These are phyloP conservation scores for Microplitis deprimator DNA, from an alignment of 2,888 invertebrate species.

Conservation along the genomic window DNA sequence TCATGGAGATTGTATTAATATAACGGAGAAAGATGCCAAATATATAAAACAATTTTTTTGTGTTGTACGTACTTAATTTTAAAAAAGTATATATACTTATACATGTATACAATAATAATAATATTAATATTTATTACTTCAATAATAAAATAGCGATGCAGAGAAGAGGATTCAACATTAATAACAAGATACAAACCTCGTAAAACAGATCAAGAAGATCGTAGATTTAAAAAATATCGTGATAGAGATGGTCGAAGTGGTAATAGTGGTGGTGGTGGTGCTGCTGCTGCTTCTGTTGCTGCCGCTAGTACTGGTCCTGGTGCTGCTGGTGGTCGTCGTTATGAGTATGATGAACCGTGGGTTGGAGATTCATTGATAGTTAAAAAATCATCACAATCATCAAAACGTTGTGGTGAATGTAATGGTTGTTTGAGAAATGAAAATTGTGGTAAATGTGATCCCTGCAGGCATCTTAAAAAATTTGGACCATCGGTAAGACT, in stretches of 20 bases:
- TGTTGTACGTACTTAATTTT: conserved; percentile 70
- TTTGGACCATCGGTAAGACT: conserved; percentile 73
- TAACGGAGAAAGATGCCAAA: conserved; percentile 93
- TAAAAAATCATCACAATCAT: conserved; percentile 64
- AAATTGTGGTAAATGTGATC: conserved; percentile 82
- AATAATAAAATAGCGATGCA: conserved; percentile 75
- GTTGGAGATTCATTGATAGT: conserved; percentile 54
- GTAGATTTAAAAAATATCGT: conserved; percentile 63
- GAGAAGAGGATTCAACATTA: conserved; percentile 86
- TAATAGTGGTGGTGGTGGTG: conserved; percentile 34
- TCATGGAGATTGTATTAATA: conserved; percentile 97
- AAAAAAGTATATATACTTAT: neutral
- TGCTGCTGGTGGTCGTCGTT: conserved; percentile 54
- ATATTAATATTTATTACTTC: neutral
- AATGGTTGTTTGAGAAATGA: conserved; percentile 80
- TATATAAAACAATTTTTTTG: conserved; percentile 95
- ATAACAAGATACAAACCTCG: conserved; percentile 68
- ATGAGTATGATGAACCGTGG: conserved; percentile 65
- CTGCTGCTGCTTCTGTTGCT: conserved; percentile 30
- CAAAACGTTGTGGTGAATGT: conserved; percentile 82
- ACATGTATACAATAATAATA: neutral
- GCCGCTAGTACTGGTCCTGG: conserved; percentile 38
- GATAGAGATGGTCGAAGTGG: conserved; percentile 63
- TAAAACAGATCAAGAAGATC: conserved; percentile 63
- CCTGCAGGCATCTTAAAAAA: conserved; percentile 76